These are phyloP conservation scores for Pentalonia nigronervosa DNA, from an alignment of 1,140 invertebrate genomes.

Conservation along the genomic window DNA sequence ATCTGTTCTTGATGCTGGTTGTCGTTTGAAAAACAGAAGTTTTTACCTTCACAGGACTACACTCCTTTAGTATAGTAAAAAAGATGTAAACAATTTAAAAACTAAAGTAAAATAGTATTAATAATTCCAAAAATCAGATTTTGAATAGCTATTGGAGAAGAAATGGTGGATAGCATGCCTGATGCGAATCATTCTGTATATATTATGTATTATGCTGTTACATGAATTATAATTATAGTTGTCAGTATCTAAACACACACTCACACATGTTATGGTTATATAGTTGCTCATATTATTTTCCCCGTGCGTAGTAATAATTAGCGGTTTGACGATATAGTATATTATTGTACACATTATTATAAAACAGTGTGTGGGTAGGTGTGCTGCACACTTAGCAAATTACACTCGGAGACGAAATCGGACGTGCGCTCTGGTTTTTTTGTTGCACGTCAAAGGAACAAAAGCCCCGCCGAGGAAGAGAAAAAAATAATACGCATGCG, in stretches of 20 bases:
- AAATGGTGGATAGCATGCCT: neutral
- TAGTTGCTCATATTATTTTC: neutral
- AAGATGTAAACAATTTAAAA: neutral
- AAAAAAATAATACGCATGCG: neutral
- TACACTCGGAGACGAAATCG: conserved; percentile 21
- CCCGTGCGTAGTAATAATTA: neutral
- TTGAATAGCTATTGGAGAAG: neutral
- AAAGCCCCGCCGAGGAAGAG: neutral
- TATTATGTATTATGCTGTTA: neutral
- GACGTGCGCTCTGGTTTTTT: neutral
- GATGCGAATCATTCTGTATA: neutral
- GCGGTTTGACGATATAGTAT: neutral
- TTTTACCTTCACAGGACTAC: neutral
- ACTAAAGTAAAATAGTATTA: neutral
- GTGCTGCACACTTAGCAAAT: conserved; percentile 21
- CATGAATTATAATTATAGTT: neutral
- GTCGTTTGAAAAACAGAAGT: neutral
- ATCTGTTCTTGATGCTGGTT: too few species aligned
- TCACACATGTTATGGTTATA: neutral
- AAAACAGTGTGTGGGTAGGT: neutral
- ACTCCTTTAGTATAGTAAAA: neutral
- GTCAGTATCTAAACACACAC: neutral
- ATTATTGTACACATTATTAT: neutral
- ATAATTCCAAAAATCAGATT: neutral
- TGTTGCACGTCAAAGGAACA: neutral